These are phyloP conservation scores for Porites evermanni DNA, from an alignment of 92 coral and sea anemone species.

Conservation along the genomic window DNA sequence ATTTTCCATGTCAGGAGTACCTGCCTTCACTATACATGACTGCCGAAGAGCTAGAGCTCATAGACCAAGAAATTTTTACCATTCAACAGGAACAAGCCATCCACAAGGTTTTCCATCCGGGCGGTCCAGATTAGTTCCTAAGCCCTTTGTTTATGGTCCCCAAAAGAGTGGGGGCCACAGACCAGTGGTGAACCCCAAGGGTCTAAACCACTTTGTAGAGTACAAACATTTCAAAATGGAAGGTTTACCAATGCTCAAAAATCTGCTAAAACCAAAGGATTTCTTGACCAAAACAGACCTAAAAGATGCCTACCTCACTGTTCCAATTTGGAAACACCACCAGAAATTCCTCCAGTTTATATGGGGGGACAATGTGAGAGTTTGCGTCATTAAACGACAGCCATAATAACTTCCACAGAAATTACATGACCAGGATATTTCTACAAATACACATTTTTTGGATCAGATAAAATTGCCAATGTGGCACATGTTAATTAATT, in stretches of 20 bases:
- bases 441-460: too few species aligned
- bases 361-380: too few species aligned
- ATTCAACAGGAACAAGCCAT: conserved; percentile 5
- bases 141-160: conserved; percentile 23
- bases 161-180: too few species aligned
- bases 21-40: background rate
- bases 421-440: too few species aligned
- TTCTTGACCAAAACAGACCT: conserved; percentile 51
- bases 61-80: background rate
- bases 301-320: conserved; percentile 47
- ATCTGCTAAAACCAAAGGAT: conserved; percentile 39
- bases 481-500: too few species aligned
- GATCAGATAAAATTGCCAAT: too few species aligned
- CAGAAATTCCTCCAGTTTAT: background rate
- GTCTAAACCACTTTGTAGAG: too few species aligned
- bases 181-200: too few species aligned
- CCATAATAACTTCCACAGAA: too few species aligned
- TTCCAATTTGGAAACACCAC: conserved; percentile 36
- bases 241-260: conserved; percentile 7
- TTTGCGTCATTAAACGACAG: too few species aligned
- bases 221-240: too few species aligned
- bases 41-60: conserved; percentile 6
- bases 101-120: background rate
- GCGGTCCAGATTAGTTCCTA: background rate
- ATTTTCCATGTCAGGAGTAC: background rate